A percentile compares a stretch with the other conserved stretches of the same genome.
These are phyloP conservation scores for Copidosoma aretas DNA, from an alignment of 2,888 invertebrate species.

Conservation along the genomic window DNA sequence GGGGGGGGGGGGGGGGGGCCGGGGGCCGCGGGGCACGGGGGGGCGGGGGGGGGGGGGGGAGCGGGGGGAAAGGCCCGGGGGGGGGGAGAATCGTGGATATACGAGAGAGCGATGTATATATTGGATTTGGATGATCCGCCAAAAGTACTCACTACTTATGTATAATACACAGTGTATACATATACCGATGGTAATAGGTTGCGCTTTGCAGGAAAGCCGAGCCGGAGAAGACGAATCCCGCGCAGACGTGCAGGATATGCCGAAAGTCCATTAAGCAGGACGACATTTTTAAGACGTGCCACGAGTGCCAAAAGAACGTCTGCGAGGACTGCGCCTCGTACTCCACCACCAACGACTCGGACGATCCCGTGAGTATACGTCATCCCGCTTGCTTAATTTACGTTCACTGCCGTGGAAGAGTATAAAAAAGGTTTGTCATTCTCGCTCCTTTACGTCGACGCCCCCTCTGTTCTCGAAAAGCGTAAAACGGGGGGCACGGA, in stretches of 20 bases:
- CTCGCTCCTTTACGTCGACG: neutral
- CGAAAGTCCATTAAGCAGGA: slow-evolving; percentile 88
- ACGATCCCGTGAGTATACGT: slow-evolving; percentile 73
- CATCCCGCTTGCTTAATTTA: neutral
- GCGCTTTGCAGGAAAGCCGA: slow-evolving; percentile 66
- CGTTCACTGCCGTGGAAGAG: neutral
- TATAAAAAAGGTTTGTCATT: neutral
- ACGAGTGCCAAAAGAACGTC: slow-evolving; percentile 88
- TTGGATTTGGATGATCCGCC: too few species aligned
- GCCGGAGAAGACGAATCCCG: slow-evolving; percentile 73
- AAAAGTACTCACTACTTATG: too few species aligned
- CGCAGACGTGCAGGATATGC: slow-evolving; percentile 82
- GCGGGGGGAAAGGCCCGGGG: too few species aligned
- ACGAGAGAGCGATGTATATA: too few species aligned
- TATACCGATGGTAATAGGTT: too few species aligned
- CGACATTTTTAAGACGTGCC: slow-evolving; percentile 86
- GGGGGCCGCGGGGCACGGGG: too few species aligned
- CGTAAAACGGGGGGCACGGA: too few species aligned
- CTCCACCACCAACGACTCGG: slow-evolving; percentile 82
- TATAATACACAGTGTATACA: too few species aligned
- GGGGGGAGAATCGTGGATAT: too few species aligned
- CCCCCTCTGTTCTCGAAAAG: neutral
- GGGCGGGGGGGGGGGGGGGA: too few species aligned
- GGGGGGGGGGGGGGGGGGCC: too few species aligned
- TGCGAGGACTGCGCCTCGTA: slow-evolving; percentile 94